These are phyloP conservation scores for Drosophila neotestacea DNA, from an alignment of 2,888 invertebrate species.

Conservation along the genomic window DNA sequence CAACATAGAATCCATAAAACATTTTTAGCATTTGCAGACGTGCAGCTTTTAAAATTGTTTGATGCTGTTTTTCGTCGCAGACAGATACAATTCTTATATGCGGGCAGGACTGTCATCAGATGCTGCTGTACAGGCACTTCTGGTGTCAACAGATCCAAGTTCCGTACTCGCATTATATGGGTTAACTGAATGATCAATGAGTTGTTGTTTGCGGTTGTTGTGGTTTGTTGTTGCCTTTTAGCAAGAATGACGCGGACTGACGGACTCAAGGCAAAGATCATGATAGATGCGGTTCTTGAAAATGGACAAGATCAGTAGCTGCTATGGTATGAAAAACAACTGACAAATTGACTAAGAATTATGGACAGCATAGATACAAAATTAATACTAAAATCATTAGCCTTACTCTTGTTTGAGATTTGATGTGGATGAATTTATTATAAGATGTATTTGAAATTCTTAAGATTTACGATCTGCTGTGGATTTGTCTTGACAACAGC, in stretches of 20 bases:
- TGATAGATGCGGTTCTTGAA: slow-evolving; percentile 24
- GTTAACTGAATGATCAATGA: slow-evolving; percentile 54
- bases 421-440: not conserved
- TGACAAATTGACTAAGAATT: slow-evolving; percentile 32
- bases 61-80: slow-evolving; percentile 33
- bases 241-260: not conserved
- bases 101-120: slow-evolving; percentile 63
- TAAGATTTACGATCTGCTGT: slow-evolving; percentile 5
- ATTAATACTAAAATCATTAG: not conserved
- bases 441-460: not conserved
- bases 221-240: not conserved
- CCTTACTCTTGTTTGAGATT: not conserved
- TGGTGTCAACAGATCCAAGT: slow-evolving; percentile 43
- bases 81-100: slow-evolving; percentile 52
- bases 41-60: slow-evolving; percentile 71
- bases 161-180: slow-evolving; percentile 36
- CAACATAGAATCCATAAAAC: slow-evolving; percentile 70
- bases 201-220: slow-evolving; percentile 19
- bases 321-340: slow-evolving; percentile 7
- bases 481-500: not conserved
- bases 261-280: slow-evolving; percentile 17
- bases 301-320: slow-evolving; percentile 32
- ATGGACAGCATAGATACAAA: slow-evolving; percentile 4
- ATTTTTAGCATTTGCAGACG: slow-evolving; percentile 78
- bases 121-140: slow-evolving; percentile 33